Base-by-base conservation (phyloP, 2,113 vertebrate species). In the Urocynchramus pylzowi region DNA sequence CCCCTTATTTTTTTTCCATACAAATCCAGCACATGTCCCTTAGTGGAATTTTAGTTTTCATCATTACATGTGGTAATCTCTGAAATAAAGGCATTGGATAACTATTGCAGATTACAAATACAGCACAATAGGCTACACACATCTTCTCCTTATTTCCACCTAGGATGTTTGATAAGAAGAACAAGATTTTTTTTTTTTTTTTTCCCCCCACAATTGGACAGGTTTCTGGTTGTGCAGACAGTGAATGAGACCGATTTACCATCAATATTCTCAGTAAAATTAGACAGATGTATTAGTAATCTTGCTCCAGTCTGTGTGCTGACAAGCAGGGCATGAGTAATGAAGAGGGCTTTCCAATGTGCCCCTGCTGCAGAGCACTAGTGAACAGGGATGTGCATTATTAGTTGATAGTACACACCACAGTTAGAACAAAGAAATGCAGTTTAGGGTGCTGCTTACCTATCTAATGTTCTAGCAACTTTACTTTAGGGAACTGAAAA, bases 281-380 rank as follows among this genome's bases (percentile, higher is more conserved):
- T 95, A 93, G 68, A 76, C 81, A 95, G 77, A 84, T 90, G 84
- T 95, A 90, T 94, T 93, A 83, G 95, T 91, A 95, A 96, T 95
- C 94, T 96, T 89, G 79, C 85, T 94, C 37, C 68, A 77, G 92
- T 90, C 79, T 87, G 57, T 90, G 76, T 87, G 50, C 91, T 96
- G 93, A 96, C 95, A 96, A 97, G 95, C 73, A 94, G 87, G 67
- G 97, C 89, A 78, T 96, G 88, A 97, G 59, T 95, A 97, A 97
- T 95, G 94, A 93, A 50, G 75, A 95, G 92, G 90, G 91, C 94
- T 93, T 89, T 93, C 63, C 85, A 96, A 90, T 87, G 93, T 92
- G 87, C 87, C 74, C 69, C 78, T 77, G 13, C 78, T 61, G 78
- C 14, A 16, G 63, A 84, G 76, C 81, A 44, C 78, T 95, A 93